Conservation (phyloP, 2,797 vertebrate species). For the Phoxinus dragarum region DNA sequence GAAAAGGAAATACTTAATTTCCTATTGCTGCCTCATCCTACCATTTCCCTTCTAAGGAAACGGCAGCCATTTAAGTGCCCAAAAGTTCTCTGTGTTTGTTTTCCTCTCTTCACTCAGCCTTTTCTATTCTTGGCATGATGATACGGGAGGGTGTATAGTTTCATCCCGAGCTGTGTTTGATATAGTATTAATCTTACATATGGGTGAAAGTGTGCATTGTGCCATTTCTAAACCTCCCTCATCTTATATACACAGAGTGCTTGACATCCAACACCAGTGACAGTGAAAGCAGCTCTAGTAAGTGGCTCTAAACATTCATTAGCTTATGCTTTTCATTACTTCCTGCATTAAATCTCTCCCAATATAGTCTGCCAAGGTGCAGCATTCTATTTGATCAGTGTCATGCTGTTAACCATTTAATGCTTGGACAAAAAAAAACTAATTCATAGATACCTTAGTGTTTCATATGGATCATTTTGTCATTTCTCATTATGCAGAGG, state of each 20-base stretch:
- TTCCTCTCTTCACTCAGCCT: constrained; percentile 31
- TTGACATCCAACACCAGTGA: constrained; percentile 99
- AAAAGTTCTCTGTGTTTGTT: constrained; percentile 59
- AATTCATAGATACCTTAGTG: not conserved
- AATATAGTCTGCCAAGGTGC: constrained; percentile 1
- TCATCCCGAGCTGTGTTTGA: constrained; percentile 38
- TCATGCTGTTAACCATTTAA: not conserved
- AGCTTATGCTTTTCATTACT: constrained; percentile 3
- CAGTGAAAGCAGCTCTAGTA: constrained; percentile 99
- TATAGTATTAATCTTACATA: constrained; percentile 30
- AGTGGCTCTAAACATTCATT: constrained; percentile 74
- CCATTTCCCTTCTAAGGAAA: constrained; percentile 70
- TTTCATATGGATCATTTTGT: constrained; percentile 26
- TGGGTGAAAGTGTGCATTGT: constrained; percentile 20
- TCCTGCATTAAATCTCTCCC: constrained; percentile 24
- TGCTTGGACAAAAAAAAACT: not conserved
- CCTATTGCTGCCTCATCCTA: constrained; percentile 75
- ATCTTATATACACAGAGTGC: constrained; percentile 82
- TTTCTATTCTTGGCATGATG: constrained; percentile 41
- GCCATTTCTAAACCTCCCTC: constrained; percentile 57
- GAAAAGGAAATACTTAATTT: constrained; percentile 79
- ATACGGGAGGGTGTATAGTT: constrained; percentile 36
- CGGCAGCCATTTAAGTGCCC: constrained; percentile 57
- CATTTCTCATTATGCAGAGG: constrained; percentile 83
- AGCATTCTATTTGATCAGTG: not conserved